Conservation (phyloP, 2,888 invertebrate genomes). For the Nineta flava region DNA sequence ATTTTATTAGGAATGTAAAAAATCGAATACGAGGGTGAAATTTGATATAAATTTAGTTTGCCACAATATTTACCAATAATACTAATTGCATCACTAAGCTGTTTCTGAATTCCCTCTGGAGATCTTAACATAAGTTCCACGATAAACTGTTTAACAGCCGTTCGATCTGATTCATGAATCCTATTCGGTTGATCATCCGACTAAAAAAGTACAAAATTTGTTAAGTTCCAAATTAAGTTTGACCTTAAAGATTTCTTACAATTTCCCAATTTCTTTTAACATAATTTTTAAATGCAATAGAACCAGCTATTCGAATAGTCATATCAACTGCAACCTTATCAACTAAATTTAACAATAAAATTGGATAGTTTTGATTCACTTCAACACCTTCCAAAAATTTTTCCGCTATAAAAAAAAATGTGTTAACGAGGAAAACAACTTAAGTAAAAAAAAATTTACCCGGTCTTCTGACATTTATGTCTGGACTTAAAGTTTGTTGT, state of each 20-base stretch:
- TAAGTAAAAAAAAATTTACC: conserved; percentile 37
- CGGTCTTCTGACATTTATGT: conserved; percentile 63
- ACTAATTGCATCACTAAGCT: conserved; percentile 88
- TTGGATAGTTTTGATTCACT: conserved; percentile 77
- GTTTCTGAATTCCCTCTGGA: conserved; percentile 79
- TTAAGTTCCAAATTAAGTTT: not conserved
- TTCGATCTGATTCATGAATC: conserved; percentile 65
- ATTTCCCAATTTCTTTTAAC: conserved; percentile 90
- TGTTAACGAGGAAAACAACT: not conserved
- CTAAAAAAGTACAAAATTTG: conserved; percentile 17
- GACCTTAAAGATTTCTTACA: conserved; percentile 32
- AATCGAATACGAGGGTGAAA: no score
- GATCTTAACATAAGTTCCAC: conserved; percentile 87
- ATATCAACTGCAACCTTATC: conserved; percentile 66
- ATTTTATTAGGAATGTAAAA: no score
- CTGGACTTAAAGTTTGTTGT: conserved; percentile 75
- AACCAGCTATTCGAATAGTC: conserved; percentile 74
- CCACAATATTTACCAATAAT: conserved; percentile 87
- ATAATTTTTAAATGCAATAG: conserved; percentile 93
- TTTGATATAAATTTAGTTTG: no score
- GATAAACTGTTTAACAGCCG: conserved; percentile 67
- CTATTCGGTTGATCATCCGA: conserved; percentile 60
- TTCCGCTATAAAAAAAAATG: conserved; percentile 47
- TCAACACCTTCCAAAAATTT: conserved; percentile 83
- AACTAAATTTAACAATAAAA: conserved; percentile 70